phyloP scores from a whole-genome alignment of 2,888 invertebrate species.

The Timema cristinae region DNA sequence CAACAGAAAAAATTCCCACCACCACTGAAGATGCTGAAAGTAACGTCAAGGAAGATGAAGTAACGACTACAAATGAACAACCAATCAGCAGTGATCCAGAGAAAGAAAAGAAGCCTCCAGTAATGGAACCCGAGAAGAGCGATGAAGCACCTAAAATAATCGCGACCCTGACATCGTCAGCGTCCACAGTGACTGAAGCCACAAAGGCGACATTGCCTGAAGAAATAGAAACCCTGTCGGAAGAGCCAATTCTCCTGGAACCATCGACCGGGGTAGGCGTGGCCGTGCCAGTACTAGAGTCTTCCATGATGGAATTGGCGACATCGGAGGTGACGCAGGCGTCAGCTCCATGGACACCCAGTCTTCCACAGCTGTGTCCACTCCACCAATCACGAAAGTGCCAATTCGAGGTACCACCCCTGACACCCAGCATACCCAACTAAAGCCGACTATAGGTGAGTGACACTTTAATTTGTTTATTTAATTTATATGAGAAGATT shows the following conservation, averaged over 20 bases:
- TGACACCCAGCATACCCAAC: too few relatives aligned
- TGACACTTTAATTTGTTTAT: too few relatives aligned
- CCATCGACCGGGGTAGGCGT: constrained; percentile 34
- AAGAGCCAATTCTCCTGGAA: constrained; percentile 25
- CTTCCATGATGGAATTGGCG: constrained; percentile 41
- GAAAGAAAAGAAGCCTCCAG: constrained; percentile 43
- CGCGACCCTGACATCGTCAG: constrained; percentile 20
- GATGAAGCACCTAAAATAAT: background rate
- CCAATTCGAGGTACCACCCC: too few relatives aligned
- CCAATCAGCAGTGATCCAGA: constrained; percentile 39
- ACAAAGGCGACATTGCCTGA: constrained; percentile 12
- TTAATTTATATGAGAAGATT: too few relatives aligned
- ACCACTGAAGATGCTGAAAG: constrained; percentile 25
- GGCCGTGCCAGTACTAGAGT: constrained; percentile 43
- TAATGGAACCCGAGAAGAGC: constrained; percentile 34
- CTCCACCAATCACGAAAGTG: background rate
- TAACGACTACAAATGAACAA: constrained; percentile 28
- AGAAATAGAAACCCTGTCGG: background rate
- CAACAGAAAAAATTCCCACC: constrained; percentile 29
- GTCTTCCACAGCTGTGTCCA: background rate
- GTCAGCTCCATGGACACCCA: background rate
- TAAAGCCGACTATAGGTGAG: too few relatives aligned
- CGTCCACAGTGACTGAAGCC: constrained; percentile 25
- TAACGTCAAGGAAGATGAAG: too few relatives aligned
- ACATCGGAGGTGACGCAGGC: background rate